Base-by-base conservation (phyloP, 2,113 vertebrate genomes). In the Calyptommatus sinebrachiatus region DNA sequence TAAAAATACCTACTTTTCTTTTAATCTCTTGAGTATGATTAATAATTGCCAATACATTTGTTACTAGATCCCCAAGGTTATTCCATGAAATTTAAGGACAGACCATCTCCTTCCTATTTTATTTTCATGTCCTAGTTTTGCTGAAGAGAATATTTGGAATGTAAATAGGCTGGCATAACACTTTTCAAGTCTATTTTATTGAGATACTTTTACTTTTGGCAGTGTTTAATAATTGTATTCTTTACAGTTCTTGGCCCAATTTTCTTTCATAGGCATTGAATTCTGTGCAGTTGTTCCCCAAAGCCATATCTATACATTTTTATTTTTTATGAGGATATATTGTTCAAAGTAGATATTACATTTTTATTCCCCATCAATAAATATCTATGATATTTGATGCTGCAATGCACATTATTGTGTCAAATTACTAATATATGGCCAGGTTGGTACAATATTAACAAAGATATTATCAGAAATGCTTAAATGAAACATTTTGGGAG, bases 311-410 rank as follows among this genome's bases (percentile, higher is more conserved):
- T 85, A 89, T 91, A 92, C 78, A 41, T 83, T 91, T 91, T 87
- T 88, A 90, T 84, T 87, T n/a, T 88, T 87, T 87, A 91, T 88
- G 89, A 89, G 89, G 93, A 92, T 92, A 89, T 90, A 92, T 87
- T 89, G 84, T 70, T 84, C 68, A 86, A 84, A 88, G 81, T 60
- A 89, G 80, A 85, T 91, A 91, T 83, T 87, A 78, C 73, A 61
- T 1, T 91, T 93, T 92, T 88, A 88, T 84, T 88, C 92, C 84
- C 84, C 71, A 63, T 85, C 91, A 81, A 85, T 92, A 92, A 87
- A 91, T 90, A 87, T 78, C 78, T 61, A 76, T 85, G 79, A 60
- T 77, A 78, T 82, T 60, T 77, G 77, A 83, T 81, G 50, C 74
- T 81, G 78, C 84, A 90, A 73, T 77, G 78, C 73, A 82, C 79